Evolutionary conservation across 1,140 invertebrate species (phyloP).

Genomic region (Trissolcus basalis): DNA sequence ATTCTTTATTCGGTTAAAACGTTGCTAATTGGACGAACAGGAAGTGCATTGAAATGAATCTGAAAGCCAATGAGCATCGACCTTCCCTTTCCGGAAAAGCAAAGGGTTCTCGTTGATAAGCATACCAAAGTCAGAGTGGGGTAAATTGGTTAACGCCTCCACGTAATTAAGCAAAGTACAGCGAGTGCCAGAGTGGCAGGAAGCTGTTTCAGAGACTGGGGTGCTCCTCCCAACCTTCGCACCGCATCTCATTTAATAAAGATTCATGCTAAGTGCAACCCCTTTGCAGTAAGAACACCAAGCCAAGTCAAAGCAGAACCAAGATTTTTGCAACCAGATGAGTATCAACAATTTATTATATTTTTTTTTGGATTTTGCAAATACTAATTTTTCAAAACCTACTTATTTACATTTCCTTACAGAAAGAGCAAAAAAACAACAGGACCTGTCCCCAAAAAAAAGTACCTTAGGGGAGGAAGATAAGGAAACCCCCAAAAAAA

Average conservation of each 20-base stretch:
- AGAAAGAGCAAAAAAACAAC: too few relatives aligned
- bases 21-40: conserved; percentile 51
- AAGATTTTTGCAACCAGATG: too few relatives aligned
- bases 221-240: conserved; percentile 66
- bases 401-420: too few relatives aligned
- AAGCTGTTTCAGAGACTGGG: conserved; percentile 58
- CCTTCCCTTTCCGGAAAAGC: conserved; percentile 61
- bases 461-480: too few relatives aligned
- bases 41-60: conserved; percentile 37
- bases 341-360: too few relatives aligned
- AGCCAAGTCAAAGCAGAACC: too few relatives aligned
- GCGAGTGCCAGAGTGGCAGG: conserved; percentile 58
- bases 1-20: conserved; percentile 32
- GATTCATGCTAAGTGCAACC: conserved; percentile 45
- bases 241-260: conserved; percentile 58
- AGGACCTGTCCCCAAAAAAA: too few relatives aligned
- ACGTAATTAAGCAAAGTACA: conserved; percentile 71
- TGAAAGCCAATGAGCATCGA: conserved; percentile 48
- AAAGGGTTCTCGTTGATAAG: conserved; percentile 63
- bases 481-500: too few relatives aligned
- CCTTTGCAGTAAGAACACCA: conserved; percentile 18
- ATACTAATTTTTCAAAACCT: too few relatives aligned
- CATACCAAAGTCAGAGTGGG: conserved; percentile 55
- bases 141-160: conserved; percentile 71
- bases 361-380: too few relatives aligned